A percentile compares a stretch with the other conserved stretches of the same genome.
Evolutionary conservation across 2,113 vertebrate species (phyloP).

Genomic region (Pachyramphus minor): DNA sequence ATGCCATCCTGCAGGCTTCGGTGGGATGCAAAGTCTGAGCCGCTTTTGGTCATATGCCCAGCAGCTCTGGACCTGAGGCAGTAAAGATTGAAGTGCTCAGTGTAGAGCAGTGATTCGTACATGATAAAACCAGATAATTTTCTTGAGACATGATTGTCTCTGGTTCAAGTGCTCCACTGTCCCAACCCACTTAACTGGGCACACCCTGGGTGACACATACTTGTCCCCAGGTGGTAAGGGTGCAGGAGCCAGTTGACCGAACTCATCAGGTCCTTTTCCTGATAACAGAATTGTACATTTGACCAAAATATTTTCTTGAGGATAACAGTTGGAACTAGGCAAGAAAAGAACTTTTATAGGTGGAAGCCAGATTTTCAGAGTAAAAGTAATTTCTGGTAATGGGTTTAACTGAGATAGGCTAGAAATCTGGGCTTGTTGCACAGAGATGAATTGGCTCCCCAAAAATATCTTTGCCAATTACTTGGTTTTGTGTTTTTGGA

Average conservation of each 20-base stretch:
- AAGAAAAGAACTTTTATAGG: not conserved
- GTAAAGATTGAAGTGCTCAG: accelerated
- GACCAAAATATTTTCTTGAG: not conserved
- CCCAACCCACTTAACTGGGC: accelerated
- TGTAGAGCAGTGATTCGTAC: accelerated
- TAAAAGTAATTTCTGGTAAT: not conserved
- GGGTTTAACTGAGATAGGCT: not conserved
- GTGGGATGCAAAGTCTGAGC: accelerated
- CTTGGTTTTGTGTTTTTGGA: not conserved
- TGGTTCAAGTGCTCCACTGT: not conserved
- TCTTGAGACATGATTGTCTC: not conserved
- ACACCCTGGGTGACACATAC: accelerated
- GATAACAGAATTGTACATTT: accelerated
- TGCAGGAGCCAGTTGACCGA: not conserved
- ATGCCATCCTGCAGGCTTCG: accelerated
- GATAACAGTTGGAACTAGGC: not conserved
- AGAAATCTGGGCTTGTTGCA: not conserved
- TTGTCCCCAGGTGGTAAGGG: accelerated
- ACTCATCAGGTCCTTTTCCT: not conserved
- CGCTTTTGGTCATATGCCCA: accelerated
- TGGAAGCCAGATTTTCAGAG: accelerated
- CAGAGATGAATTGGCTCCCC: not conserved
- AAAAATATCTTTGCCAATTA: not conserved
- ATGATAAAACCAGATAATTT: not conserved
- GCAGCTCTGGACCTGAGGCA: accelerated